A percentile compares a stretch with the other conserved stretches of the same genome.
Conservation (phyloP, 2,113 vertebrate species). For the Fulmarus glacialis region DNA sequence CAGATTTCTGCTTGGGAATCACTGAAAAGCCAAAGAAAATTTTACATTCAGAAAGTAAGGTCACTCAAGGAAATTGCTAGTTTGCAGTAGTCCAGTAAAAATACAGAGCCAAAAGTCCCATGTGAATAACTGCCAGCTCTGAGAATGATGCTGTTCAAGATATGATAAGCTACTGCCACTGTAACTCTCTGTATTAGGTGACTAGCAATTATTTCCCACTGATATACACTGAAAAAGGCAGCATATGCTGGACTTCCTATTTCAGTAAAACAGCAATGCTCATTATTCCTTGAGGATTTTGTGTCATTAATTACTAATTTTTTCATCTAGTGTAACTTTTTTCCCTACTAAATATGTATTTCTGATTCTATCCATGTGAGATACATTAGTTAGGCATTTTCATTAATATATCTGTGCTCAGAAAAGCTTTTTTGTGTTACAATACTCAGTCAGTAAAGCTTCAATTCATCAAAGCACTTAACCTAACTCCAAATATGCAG, state of each 20-base stretch:
- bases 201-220: neutral
- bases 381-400: neutral
- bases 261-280: neutral
- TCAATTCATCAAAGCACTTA: conserved; percentile 3
- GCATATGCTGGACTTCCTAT: neutral
- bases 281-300: neutral
- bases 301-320: neutral
- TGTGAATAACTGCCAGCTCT: neutral
- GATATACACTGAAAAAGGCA: neutral
- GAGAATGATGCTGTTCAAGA: neutral
- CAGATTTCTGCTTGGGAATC: neutral
- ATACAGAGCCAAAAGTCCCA: neutral
- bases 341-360: neutral
- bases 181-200: neutral
- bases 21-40: neutral
- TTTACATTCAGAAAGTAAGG: neutral
- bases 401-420: neutral
- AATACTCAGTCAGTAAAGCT: neutral
- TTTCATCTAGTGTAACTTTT: neutral
- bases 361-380: neutral
- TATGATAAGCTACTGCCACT: neutral
- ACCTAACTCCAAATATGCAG: neutral
- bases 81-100: conserved; percentile 9
- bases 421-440: neutral
- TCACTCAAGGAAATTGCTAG: neutral